These are phyloP conservation scores for Drosophila macrospina DNA, from an alignment of 2,888 invertebrate genomes.

Conservation along the genomic window DNA sequence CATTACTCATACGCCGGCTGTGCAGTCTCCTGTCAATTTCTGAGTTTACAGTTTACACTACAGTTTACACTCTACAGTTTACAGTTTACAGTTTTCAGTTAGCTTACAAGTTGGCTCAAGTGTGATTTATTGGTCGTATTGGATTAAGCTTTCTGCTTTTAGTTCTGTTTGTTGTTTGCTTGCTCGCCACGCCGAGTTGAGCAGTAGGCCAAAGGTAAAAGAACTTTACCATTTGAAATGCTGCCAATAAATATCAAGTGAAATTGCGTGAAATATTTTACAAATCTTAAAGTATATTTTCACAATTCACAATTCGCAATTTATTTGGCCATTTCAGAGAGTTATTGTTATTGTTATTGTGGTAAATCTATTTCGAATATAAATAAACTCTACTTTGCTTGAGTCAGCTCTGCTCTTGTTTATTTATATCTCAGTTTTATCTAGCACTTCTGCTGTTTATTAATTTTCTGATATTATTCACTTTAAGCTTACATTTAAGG, in stretches of 20 bases:
- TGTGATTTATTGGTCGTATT: conserved; percentile 61
- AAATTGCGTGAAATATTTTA: conserved; percentile 30
- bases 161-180: conserved; percentile 45
- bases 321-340: background rate
- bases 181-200: conserved; percentile 43
- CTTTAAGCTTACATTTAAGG: conserved; percentile 43
- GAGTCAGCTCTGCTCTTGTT: background rate
- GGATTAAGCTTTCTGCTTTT: conserved; percentile 52
- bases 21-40: conserved; percentile 2
- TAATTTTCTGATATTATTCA: background rate
- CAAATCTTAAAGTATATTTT: conserved; percentile 37
- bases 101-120: conserved; percentile 51
- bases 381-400: background rate
- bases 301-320: conserved; percentile 1
- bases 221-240: conserved; percentile 72
- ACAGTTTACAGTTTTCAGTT: conserved; percentile 33
- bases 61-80: conserved; percentile 28
- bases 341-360: background rate
- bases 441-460: no score
- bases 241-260: conserved; percentile 59
- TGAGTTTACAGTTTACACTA: conserved; percentile 6
- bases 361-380: no score
- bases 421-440: background rate
- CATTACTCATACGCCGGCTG: conserved; percentile 44
- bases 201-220: conserved; percentile 78